Base-by-base conservation (phyloP, 1,140 invertebrate genomes). In the Achroia grisella region DNA sequence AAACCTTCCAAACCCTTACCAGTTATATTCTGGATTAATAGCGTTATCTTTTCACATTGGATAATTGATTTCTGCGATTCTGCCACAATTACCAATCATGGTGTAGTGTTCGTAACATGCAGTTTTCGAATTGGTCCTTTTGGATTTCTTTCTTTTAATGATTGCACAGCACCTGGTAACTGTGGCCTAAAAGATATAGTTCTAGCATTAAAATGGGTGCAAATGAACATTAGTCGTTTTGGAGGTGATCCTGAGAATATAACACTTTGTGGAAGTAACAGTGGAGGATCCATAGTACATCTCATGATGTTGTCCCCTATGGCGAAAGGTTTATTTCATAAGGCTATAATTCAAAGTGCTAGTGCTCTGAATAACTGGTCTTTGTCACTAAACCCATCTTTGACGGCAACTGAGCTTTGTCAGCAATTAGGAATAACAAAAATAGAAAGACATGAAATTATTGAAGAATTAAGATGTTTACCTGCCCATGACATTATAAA, bases 111-210 rank as follows among this genome's bases (percentile, higher is more conserved):
- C 59, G 76, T 80, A 4, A 62, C 58, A 51, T 79, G 74, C 39
- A 65, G 67, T 4, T 78, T 65, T 48, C 56, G 80, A 47, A 47
- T 82, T 17, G 80, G 80, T 33, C 71, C 76, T 8, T 70, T 81
- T 39, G 81, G 81, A 29, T 82, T 85, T 57, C 54, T 85, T 12
- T 79, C 81, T 10, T 65, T 70, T 2, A 73, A 76, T 53, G 75
- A 81, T 10, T 67, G 74, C 23, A 58, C 53, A 27, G 83, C 86
- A 8, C 78, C 87, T 8, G 90, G 90, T 28, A 92, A 92, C 70
- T 87, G 82, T 71, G 90, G 90, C 5, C 52, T 91, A 39, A 90
- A 89, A 75, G 91, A 92, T 62, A 86, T 91, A 66, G 67, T 89
- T 2, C 53, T 88, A 49, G 89, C 87, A 2, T 53, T 92, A 35